These are phyloP conservation scores for Cirrhinus molitorella DNA, from an alignment of 2,797 vertebrate genomes.

Conservation along the genomic window DNA sequence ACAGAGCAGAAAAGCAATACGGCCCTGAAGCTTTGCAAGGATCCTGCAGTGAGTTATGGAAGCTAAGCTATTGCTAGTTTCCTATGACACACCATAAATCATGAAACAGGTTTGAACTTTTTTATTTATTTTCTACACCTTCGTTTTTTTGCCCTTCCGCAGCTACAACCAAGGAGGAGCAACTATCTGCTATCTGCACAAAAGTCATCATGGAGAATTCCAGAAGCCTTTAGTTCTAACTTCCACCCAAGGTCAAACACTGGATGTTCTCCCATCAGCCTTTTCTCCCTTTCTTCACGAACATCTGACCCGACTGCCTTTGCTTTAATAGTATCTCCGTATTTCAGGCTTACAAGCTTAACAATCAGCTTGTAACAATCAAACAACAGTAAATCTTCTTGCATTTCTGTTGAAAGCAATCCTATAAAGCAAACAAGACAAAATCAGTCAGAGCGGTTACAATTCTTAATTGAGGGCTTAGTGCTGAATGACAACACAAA, in stretches of 20 bases:
- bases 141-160: constrained; percentile 45
- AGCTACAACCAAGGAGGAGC: background rate
- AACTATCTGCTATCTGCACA: background rate
- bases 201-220: constrained; percentile 3
- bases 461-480: constrained; percentile 52
- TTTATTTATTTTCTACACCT: constrained; percentile 34
- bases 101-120: constrained; percentile 55
- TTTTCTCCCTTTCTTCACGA: background rate
- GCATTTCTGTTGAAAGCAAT: constrained; percentile 31
- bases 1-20: constrained; percentile 53
- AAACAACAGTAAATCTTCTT: constrained; percentile 34
- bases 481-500: constrained; percentile 43
- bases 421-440: constrained; percentile 26
- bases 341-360: constrained; percentile 33
- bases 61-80: constrained; percentile 59
- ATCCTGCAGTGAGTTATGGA: constrained; percentile 64
- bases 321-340: constrained; percentile 25
- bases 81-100: constrained; percentile 57
- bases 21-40: constrained; percentile 60
- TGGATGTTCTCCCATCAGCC: background rate
- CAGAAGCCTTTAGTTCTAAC: constrained; percentile 9
- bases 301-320: constrained; percentile 4
- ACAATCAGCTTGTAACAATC: constrained; percentile 31
- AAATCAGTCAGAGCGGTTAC: constrained; percentile 45
- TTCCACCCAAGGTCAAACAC: constrained; percentile 31